Conservation (phyloP, 2,113 vertebrate genomes). For the Procavia capensis region DNA sequence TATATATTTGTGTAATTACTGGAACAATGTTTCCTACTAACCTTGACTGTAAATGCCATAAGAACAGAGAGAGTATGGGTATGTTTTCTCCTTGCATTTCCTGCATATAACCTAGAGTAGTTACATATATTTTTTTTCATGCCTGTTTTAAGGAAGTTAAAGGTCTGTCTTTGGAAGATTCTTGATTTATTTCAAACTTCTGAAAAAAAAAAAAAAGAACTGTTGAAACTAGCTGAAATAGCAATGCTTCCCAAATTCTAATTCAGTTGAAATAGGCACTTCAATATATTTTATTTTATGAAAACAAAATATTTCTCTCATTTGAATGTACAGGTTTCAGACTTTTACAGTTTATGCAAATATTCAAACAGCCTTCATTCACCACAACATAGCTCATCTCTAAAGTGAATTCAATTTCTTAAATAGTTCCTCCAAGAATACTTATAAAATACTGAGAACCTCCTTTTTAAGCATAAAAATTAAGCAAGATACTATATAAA, state of each 20-base stretch:
- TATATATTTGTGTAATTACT: not conserved
- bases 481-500: not conserved
- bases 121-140: not conserved
- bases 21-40: not conserved
- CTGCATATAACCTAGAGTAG: not conserved
- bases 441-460: not conserved
- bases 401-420: not conserved
- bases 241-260: slow-evolving; percentile 6
- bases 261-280: slow-evolving; percentile 10
- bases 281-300: slow-evolving; percentile 23
- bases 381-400: not conserved
- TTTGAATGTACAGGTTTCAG: not conserved
- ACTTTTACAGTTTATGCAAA: not conserved
- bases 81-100: not conserved
- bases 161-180: not conserved
- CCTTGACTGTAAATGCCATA: not conserved
- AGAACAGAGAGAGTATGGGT: not conserved
- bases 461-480: slow-evolving; percentile 24
- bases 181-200: slow-evolving; percentile 23
- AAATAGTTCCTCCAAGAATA: not conserved
- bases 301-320: not conserved
- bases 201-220: slow-evolving; percentile 19
- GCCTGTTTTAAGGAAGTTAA: not conserved
- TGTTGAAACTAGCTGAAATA: not conserved
- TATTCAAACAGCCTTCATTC: not conserved